Evolutionary conservation across 2,888 invertebrate genomes (phyloP).

Genomic region (Steromphala cineraria): DNA sequence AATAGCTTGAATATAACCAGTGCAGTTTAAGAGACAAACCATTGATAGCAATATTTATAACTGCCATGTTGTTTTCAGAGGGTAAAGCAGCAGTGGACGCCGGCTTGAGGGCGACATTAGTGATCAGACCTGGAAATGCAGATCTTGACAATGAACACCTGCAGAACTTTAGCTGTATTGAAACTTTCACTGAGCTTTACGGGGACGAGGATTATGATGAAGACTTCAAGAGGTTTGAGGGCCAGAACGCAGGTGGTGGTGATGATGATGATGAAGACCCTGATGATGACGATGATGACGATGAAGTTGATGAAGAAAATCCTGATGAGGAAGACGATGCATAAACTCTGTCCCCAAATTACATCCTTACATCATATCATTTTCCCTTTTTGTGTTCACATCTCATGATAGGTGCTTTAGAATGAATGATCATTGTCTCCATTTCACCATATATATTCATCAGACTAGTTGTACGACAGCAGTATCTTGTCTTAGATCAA

Average conservation of each 20-base stretch:
- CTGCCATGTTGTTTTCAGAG: conserved; percentile 79
- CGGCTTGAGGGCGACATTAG: conserved; percentile 83
- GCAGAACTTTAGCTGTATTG: conserved; percentile 65
- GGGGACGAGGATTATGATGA: conserved; percentile 64
- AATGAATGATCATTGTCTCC: not conserved
- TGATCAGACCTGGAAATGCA: conserved; percentile 88
- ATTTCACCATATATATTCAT: not conserved
- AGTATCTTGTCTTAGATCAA: not conserved
- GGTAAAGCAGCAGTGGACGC: conserved; percentile 87
- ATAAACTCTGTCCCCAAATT: not conserved
- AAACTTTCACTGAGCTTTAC: conserved; percentile 67
- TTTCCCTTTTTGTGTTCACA: not conserved
- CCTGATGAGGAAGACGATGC: conserved; percentile 79
- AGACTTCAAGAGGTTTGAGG: conserved; percentile 51
- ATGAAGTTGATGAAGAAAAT: conserved; percentile 52
- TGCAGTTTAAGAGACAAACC: not conserved
- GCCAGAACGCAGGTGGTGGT: conserved; percentile 41
- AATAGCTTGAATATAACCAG: too few species aligned
- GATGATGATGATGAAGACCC: conserved; percentile 50
- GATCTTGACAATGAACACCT: conserved; percentile 80
- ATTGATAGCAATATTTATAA: not conserved
- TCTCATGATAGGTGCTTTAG: conserved; percentile 12
- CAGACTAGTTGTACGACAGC: not conserved
- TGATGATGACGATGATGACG: conserved; percentile 55
- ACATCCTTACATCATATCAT: conserved; percentile 1